Base-by-base conservation (phyloP, 2,888 invertebrate genomes). In the Sminthurinus aureus region DNA sequence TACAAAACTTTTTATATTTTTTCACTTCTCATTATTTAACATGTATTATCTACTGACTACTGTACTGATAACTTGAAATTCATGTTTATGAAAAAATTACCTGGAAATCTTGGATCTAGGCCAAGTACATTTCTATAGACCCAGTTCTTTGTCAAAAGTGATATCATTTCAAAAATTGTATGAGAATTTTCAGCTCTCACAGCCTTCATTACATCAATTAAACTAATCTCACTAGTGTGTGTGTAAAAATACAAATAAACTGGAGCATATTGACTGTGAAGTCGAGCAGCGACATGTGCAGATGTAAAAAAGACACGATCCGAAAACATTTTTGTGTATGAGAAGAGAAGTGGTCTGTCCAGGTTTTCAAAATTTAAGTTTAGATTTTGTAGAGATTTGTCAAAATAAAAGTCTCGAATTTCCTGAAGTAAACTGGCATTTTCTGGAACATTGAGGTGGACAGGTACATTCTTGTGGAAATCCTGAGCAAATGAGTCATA, bases 201-300 rank as follows among this genome's bases (percentile, higher is more conserved):
- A 1, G 76, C 76, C 58, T 22, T 51, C 52, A 76, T 51, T 12
- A 76, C 24, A 20, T 51, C 52, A 20, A 76, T 52, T 22, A 76
- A 0, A 22, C 58, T 52, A 38, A 79, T 50, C 20, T 69, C 66
- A 11, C 82, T 81, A 69, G 80, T 75, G 66, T 86, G 83, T 74
- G 79, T 82, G 66, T 83, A 86, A 71, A 83, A 50, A 50, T 87
- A 87, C 18, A 86, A 26, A 26, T 85, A 85, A 18, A 85, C 73
- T 69, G 86, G 86, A n/a, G 87, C 84, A 71, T 85, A 83, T 38
- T 82, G 67, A 0, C 86, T 77, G 38, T 87, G 85, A 3, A 86
- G 64, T 52, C 81, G 74, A 0, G 86, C 86, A 20, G 84, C 81
- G 22, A 78, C 24, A 9, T 82, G 79, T 20, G 77, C 20, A 0